Percentiles rank a stretch among this genome's conserved stretches.
Evolutionary conservation across 2,888 invertebrate genomes (phyloP).

Genomic region (Catonia carolina): DNA sequence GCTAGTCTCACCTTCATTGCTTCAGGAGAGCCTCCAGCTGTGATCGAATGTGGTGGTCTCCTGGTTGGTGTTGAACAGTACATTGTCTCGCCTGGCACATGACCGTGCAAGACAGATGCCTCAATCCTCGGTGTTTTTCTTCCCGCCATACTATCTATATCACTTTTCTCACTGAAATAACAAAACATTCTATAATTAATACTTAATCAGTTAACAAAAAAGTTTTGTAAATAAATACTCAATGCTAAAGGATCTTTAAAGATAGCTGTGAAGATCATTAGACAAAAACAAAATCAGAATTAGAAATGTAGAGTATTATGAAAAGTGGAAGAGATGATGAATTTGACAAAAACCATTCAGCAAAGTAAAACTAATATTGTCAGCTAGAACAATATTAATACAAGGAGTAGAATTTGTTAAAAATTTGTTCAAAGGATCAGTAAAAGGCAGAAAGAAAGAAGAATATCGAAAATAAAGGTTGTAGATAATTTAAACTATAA

Average conservation of each 20-base stretch:
- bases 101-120: conserved; percentile 3
- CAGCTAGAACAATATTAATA: too few relatives aligned
- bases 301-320: neutral
- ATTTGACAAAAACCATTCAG: too few relatives aligned
- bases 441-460: too few relatives aligned
- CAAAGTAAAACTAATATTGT: neutral
- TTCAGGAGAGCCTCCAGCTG: conserved; percentile 58
- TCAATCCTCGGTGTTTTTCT: conserved; percentile 32
- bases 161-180: conserved; percentile 43
- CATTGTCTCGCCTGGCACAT: conserved; percentile 56
- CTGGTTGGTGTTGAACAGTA: conserved; percentile 53
- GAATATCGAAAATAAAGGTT: too few relatives aligned
- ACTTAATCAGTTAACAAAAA: too few relatives aligned
- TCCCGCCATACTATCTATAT: conserved; percentile 36
- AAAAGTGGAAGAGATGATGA: neutral
- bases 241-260: too few relatives aligned
- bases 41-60: conserved; percentile 39
- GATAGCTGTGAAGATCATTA: too few relatives aligned
- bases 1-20: conserved; percentile 86
- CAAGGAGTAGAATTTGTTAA: too few relatives aligned
- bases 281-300: too few relatives aligned
- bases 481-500: too few relatives aligned
- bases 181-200: neutral
- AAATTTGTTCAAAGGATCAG: too few relatives aligned
- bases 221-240: too few relatives aligned